Percentiles rank a stretch among this genome's conserved stretches.
These are phyloP conservation scores for Acrocyrtus sp. DNA, from an alignment of 2,888 invertebrate species.

Conservation along the genomic window DNA sequence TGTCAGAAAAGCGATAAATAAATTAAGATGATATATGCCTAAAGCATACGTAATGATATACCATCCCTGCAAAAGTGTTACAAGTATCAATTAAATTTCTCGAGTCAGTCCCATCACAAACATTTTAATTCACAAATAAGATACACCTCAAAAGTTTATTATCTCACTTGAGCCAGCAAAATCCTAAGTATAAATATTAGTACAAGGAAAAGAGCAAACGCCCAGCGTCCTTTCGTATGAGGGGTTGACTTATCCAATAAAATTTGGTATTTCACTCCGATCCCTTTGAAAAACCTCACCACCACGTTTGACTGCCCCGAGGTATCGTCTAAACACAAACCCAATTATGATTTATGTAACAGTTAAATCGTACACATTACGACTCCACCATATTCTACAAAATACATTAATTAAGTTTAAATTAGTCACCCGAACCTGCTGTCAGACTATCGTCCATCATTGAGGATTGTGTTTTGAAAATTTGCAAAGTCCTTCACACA, in stretches of 20 bases:
- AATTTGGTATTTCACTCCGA: constrained; percentile 61
- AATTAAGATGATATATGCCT: constrained; percentile 98
- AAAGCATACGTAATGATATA: constrained; percentile 99
- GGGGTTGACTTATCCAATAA: constrained; percentile 64
- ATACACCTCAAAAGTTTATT: not conserved
- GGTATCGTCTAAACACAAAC: constrained; percentile 20
- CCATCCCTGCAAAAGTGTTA: constrained; percentile 95
- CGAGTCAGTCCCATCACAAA: too few species aligned
- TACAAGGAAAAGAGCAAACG: constrained; percentile 76
- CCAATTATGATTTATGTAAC: not conserved
- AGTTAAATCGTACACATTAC: too few species aligned
- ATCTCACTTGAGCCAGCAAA: constrained; percentile 80
- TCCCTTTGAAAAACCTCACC: constrained; percentile 57
- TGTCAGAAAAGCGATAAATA: constrained; percentile 99
- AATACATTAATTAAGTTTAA: too few species aligned
- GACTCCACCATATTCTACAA: too few species aligned
- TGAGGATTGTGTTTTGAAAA: too few species aligned
- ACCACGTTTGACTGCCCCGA: constrained; percentile 56
- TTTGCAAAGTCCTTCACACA: too few species aligned
- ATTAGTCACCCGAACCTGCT: constrained; percentile 30
- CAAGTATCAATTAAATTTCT: too few species aligned
- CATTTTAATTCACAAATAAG: not conserved
- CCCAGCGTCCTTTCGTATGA: constrained; percentile 78
- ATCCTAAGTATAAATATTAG: constrained; percentile 82
- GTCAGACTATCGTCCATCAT: constrained; percentile 48